Base-by-base conservation (phyloP, 2,113 vertebrate genomes). In the Stegostoma tigrinum region DNA sequence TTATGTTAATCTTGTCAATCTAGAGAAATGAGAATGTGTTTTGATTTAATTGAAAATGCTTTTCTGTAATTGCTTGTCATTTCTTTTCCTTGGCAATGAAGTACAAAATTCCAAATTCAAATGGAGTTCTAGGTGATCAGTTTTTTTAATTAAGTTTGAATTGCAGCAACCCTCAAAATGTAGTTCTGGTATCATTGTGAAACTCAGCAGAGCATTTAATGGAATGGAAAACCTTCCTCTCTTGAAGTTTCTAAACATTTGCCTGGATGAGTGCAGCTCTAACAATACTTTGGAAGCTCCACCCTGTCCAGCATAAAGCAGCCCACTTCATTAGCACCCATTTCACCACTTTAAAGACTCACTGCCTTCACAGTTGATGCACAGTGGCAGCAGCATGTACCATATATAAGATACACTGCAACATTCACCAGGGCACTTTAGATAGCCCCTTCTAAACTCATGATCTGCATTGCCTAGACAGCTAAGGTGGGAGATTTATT, bases 1-100 rank as follows among this genome's bases (percentile, higher is more conserved):
- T 34, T 86, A 95, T 96, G 75, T 96, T 96, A 96, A 96, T 96
- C 96, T 80, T 85, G 80, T 72, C 52, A 96, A 96, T 72, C 21
- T 23, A 68, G 21, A 19, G 67, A 94, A 42, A 94, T 70, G 91
- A 94, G 64, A 95, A 72, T 45, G 75, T 95, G 94, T 72, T 95
- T 95, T 95, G 23, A 45, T 34, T 52, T 95, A 95, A 95, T 95
- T 95, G 67, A 95, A 95, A 95, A 94, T 94, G 64, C 21, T 45
- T 94, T 45, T 38, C 66, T 94, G 45, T 45, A 75, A 52, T 95
- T 52, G 68, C 67, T 52, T 95, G 94, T 95, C 52, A 70, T 30
- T 34, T 75, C 6, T 94, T 94, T 48, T 27, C 64, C 87, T 90
- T 52, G 55, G 23, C 64, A 94, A 66, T 45, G 34, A 72, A 95